phyloP scores from a whole-genome alignment of 2,113 vertebrate species.

The Sclerurus mexicanus region DNA sequence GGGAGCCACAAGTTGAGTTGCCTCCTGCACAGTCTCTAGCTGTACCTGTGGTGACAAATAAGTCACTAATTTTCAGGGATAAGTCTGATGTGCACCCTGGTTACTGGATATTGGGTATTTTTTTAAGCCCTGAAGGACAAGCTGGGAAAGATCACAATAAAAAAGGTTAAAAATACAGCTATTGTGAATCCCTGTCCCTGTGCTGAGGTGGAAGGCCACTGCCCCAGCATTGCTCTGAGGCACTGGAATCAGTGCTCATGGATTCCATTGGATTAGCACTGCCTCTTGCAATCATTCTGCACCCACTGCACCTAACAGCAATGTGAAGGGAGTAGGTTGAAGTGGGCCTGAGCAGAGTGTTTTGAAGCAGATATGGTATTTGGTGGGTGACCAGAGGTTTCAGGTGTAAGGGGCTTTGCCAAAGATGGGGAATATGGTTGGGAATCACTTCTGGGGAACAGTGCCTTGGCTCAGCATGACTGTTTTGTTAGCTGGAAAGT shows the following conservation, averaged over 20 bases:
- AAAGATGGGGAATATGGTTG: background rate
- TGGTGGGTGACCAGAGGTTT: background rate
- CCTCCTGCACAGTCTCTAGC: background rate
- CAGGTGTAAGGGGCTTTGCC: background rate
- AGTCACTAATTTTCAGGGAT: background rate
- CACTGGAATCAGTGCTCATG: background rate
- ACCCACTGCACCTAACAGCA: background rate
- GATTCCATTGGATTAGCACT: background rate
- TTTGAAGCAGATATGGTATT: background rate
- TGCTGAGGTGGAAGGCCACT: background rate
- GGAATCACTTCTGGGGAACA: background rate
- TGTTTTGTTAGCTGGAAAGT: background rate
- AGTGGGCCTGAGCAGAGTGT: background rate
- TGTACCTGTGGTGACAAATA: background rate
- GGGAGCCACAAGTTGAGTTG: background rate
- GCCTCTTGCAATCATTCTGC: background rate
- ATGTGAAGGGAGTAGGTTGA: fast-evolving
- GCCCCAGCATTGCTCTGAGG: background rate
- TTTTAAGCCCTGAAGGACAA: background rate
- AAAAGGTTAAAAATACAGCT: background rate
- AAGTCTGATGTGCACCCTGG: background rate
- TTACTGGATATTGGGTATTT: background rate
- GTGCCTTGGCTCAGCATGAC: background rate
- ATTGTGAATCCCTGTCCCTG: background rate
- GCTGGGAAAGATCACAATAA: background rate